Percentiles rank a stretch among this genome's conserved stretches.
These are phyloP conservation scores for Emydura subglobosa DNA, from an alignment of 2,113 vertebrate species.

Conservation along the genomic window DNA sequence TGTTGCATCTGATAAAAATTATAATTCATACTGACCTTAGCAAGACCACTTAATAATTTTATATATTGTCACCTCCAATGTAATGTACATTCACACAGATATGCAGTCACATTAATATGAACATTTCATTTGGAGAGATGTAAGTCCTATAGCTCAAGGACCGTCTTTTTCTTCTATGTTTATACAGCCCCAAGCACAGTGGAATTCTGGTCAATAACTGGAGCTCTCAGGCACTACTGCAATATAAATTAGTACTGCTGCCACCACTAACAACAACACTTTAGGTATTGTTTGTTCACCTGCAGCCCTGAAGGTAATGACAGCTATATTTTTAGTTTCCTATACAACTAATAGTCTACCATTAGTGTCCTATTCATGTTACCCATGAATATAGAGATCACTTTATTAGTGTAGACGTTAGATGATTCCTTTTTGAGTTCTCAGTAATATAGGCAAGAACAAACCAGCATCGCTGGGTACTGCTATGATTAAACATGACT, in stretches of 20 bases:
- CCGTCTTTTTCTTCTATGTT: neutral
- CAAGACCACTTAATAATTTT: conserved; percentile 16
- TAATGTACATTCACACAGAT: neutral
- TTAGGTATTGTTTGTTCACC: neutral
- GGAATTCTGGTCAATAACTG: neutral
- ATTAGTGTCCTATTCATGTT: neutral
- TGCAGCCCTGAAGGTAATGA: neutral
- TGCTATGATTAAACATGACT: neutral
- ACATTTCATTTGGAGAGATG: neutral
- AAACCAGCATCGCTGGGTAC: neutral
- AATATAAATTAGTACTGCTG: neutral
- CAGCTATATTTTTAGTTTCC: neutral
- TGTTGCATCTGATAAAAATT: neutral
- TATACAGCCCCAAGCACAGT: neutral
- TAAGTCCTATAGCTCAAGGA: neutral
- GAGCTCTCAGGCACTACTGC: neutral
- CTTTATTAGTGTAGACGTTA: neutral
- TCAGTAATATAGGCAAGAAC: neutral
- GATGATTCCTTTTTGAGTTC: neutral
- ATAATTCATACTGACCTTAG: neutral
- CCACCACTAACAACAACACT: neutral
- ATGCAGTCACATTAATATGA: neutral
- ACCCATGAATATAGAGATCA: neutral
- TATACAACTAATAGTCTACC: neutral
- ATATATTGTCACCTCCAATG: neutral